Conservation (phyloP, 2,888 invertebrate species). For the Philonicus albiceps region DNA sequence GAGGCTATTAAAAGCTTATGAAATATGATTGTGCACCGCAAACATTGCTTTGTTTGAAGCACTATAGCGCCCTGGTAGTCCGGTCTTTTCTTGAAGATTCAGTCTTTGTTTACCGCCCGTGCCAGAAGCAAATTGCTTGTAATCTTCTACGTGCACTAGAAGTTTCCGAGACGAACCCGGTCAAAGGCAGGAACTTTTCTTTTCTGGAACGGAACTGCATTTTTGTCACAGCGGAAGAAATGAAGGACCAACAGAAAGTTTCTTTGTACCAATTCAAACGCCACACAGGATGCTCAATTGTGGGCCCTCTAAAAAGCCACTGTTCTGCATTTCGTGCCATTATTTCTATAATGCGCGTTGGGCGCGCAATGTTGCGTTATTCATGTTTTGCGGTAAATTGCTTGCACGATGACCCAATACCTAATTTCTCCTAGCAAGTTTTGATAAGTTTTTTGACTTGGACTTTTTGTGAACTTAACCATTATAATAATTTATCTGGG, state of each 20-base stretch:
- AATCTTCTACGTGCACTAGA: not conserved
- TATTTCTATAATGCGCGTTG: not conserved
- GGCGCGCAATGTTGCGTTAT: not conserved
- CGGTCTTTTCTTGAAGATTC: not conserved
- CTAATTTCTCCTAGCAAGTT: not conserved
- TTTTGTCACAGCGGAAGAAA: not conserved
- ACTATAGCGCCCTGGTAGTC: not conserved
- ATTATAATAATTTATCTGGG: too few species aligned
- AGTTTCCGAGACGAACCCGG: not conserved
- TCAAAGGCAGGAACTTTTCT: not conserved
- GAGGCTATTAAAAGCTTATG: not conserved
- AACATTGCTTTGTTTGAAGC: not conserved
- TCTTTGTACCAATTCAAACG: not conserved
- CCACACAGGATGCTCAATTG: not conserved
- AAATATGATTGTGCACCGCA: not conserved
- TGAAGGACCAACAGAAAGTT: not conserved
- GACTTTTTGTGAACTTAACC: not conserved
- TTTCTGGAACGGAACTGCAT: not conserved
- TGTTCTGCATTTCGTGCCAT: not conserved
- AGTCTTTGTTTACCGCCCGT: not conserved
- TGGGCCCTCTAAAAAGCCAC: not conserved
- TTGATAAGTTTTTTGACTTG: not conserved
- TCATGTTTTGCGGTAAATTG: not conserved
- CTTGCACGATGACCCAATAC: not conserved
- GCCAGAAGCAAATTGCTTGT: not conserved